Evolutionary conservation across 2,888 invertebrate genomes (phyloP).

Genomic region (Caenorhabditis sp.): DNA sequence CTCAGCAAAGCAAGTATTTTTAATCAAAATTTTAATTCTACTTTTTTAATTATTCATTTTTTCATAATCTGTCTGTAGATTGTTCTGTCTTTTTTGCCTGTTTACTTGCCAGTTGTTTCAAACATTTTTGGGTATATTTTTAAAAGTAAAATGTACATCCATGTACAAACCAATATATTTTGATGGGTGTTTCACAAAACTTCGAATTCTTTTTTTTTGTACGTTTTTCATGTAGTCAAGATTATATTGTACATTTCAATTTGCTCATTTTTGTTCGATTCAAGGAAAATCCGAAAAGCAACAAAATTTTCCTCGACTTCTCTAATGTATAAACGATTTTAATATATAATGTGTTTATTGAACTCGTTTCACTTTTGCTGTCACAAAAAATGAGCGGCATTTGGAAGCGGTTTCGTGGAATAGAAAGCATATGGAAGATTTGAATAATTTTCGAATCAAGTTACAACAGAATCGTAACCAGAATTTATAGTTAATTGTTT

Average conservation of each 20-base stretch:
- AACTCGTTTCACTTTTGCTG: neutral
- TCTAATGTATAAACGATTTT: neutral
- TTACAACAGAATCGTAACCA: neutral
- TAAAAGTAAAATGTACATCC: neutral
- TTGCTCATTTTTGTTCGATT: neutral
- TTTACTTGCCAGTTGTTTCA: neutral
- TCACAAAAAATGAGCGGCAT: neutral
- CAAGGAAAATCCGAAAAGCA: neutral
- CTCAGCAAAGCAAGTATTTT: constrained; percentile 3
- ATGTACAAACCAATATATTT: neutral
- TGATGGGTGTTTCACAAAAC: neutral
- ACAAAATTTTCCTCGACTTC: neutral
- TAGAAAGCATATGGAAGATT: neutral
- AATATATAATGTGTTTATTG: neutral
- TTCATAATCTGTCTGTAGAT: neutral
- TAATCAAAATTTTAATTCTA: neutral
- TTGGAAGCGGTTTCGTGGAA: neutral
- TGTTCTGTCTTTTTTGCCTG: neutral
- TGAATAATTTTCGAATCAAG: neutral
- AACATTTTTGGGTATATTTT: neutral
- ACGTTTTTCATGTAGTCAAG: neutral
- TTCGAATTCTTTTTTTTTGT: neutral
- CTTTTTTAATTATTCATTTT: neutral
- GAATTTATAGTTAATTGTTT: too few relatives aligned
- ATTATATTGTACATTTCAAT: neutral